Evolutionary conservation across 2,888 invertebrate genomes (phyloP).

Genomic region (Empis livida): DNA sequence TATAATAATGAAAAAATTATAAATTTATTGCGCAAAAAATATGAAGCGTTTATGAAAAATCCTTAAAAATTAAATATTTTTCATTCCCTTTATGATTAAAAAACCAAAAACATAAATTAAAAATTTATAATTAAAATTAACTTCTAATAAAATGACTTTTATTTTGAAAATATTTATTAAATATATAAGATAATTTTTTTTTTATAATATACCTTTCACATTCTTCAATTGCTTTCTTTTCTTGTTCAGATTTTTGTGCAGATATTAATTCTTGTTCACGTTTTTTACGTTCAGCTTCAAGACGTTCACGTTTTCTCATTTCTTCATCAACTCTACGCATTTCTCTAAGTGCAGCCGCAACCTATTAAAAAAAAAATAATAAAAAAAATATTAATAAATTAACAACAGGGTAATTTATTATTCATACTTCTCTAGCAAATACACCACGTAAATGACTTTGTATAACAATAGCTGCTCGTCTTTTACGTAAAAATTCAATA

Average conservation of each 20-base stretch:
- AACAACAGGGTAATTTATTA: background rate
- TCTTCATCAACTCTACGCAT: constrained; percentile 78
- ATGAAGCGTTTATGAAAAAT: no score
- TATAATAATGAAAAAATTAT: no score
- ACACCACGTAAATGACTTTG: constrained; percentile 79
- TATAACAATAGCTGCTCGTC: constrained; percentile 74
- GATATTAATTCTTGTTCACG: constrained; percentile 42
- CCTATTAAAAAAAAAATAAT: constrained; percentile 22
- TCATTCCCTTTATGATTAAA: no score
- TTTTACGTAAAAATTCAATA: constrained; percentile 62
- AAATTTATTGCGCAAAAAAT: no score
- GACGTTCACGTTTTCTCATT: constrained; percentile 61
- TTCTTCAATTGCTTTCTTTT: constrained; percentile 46
- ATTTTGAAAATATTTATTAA: constrained; percentile 4
- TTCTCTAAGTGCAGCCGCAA: constrained; percentile 72
- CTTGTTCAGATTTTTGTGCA: constrained; percentile 30
- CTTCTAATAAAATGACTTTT: background rate
- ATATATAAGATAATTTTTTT: no score
- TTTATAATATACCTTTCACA: constrained; percentile 49
- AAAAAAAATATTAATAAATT: background rate
- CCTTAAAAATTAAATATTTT: no score
- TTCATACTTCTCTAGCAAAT: constrained; percentile 67
- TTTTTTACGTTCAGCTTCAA: constrained; percentile 55
- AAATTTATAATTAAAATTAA: no score
- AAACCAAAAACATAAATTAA: no score